A percentile compares a stretch with the other conserved stretches of the same genome.
phyloP scores from a whole-genome alignment of 2,113 vertebrate species.

The Menura novaehollandiae region DNA sequence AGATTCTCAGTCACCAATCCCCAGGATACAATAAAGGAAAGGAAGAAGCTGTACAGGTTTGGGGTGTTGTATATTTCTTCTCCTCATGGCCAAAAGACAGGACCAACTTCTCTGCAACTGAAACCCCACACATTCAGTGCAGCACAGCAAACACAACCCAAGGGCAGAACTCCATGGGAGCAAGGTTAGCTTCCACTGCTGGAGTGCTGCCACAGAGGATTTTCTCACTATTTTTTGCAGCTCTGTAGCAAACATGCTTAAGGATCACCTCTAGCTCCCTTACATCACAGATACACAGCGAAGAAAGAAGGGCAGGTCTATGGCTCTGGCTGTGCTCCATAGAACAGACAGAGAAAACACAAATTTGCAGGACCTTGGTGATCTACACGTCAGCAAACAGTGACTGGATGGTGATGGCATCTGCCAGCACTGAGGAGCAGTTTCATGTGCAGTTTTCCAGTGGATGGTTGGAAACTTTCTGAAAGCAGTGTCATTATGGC shows the following conservation, averaged over 20 bases:
- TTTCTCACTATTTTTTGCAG: not conserved
- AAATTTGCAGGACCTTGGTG: not conserved
- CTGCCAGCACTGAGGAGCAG: not conserved
- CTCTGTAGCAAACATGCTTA: not conserved
- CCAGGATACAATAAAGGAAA: not conserved
- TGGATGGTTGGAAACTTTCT: not conserved
- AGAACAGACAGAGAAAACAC: not conserved
- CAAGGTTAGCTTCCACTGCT: not conserved
- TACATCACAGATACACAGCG: not conserved
- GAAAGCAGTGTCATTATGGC: not conserved
- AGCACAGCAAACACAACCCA: not conserved
- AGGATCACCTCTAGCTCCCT: not conserved
- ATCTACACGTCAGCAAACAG: accelerated
- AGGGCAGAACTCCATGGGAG: not conserved
- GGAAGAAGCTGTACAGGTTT: not conserved
- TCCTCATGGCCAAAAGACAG: not conserved
- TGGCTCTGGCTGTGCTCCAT: not conserved
- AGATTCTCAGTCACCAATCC: not conserved
- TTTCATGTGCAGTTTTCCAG: not conserved
- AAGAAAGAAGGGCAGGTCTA: not conserved
- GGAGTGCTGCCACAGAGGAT: not conserved
- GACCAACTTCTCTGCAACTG: not conserved
- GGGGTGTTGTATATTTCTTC: not conserved
- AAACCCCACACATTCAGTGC: not conserved
- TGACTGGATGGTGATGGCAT: not conserved